Evolutionary conservation across 1,140 invertebrate genomes (phyloP).

Genomic region (Acromyrmex charruanus): DNA sequence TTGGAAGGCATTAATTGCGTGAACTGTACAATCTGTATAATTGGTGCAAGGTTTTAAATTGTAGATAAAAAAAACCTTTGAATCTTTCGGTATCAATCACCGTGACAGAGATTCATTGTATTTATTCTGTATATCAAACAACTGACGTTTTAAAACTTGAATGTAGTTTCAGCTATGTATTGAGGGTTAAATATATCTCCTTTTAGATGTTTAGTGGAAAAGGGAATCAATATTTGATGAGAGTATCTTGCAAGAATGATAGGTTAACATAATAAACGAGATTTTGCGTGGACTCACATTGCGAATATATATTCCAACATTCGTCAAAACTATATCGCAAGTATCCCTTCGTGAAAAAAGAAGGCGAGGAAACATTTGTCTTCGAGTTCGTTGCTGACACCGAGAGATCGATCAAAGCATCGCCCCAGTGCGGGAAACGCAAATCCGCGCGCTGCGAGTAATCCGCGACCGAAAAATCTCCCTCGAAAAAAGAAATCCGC

Average conservation of each 20-base stretch:
- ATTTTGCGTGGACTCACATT: background rate
- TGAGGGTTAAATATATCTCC: background rate
- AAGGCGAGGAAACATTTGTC: slow-evolving; percentile 46
- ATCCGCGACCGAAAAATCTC: slow-evolving; percentile 59
- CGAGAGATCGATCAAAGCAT: slow-evolving; percentile 53
- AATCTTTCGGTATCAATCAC: too few relatives aligned
- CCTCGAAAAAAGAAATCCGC: slow-evolving; percentile 45
- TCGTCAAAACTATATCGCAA: slow-evolving; percentile 17
- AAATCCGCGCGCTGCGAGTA: slow-evolving; percentile 51
- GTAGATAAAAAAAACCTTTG: too few relatives aligned
- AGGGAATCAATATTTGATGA: background rate
- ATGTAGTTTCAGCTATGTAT: too few relatives aligned
- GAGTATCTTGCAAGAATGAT: background rate
- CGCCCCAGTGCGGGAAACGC: slow-evolving; percentile 34
- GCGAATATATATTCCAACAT: slow-evolving; percentile 23
- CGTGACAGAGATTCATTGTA: too few relatives aligned
- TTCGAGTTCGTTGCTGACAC: slow-evolving; percentile 40
- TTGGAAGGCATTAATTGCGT: too few relatives aligned
- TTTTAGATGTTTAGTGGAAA: background rate
- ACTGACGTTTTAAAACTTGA: too few relatives aligned
- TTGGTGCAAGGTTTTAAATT: too few relatives aligned
- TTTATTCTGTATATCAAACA: too few relatives aligned
- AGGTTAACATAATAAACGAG: background rate
- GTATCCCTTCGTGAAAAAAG: slow-evolving; percentile 31
- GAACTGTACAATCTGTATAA: too few relatives aligned